These are phyloP conservation scores for Drosophila subsilvestris DNA, from an alignment of 2,888 invertebrate genomes.

Conservation along the genomic window DNA sequence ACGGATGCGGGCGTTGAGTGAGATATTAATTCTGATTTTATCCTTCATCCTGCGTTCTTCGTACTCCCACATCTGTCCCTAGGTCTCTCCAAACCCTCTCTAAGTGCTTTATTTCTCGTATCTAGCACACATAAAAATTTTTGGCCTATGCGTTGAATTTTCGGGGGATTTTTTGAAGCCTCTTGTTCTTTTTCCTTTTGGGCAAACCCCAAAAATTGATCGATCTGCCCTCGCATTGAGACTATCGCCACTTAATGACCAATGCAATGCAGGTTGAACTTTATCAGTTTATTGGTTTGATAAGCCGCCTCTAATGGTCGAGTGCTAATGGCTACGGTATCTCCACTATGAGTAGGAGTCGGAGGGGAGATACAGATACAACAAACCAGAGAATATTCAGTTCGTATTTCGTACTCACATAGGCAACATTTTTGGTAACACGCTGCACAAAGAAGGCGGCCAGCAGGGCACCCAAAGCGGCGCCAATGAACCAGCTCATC, in stretches of 20 bases:
- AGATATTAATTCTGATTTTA: background rate
- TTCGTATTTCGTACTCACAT: constrained; percentile 69
- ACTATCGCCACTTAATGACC: constrained; percentile 47
- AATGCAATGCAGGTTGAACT: constrained; percentile 59
- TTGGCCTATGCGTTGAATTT: no score
- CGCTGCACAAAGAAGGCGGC: constrained; percentile 77
- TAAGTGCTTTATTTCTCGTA: no score
- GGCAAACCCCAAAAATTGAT: constrained; percentile 16
- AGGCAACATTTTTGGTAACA: constrained; percentile 77
- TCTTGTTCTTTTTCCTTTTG: background rate
- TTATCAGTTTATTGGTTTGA: constrained; percentile 59
- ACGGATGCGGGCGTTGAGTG: background rate
- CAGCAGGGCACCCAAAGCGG: constrained; percentile 70
- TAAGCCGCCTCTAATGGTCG: constrained; percentile 15
- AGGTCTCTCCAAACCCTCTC: background rate
- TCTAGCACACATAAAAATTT: no score
- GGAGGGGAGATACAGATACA: constrained; percentile 4
- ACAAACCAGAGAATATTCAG: constrained; percentile 1
- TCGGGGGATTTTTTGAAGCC: background rate
- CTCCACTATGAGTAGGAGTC: background rate
- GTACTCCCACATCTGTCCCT: background rate
- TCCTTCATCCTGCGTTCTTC: no score
- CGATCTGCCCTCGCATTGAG: constrained; percentile 42
- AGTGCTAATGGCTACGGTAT: constrained; percentile 32
- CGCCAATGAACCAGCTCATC: constrained; percentile 81